Conservation (phyloP, 2,888 invertebrate genomes). For the Acrobasis suavella region DNA sequence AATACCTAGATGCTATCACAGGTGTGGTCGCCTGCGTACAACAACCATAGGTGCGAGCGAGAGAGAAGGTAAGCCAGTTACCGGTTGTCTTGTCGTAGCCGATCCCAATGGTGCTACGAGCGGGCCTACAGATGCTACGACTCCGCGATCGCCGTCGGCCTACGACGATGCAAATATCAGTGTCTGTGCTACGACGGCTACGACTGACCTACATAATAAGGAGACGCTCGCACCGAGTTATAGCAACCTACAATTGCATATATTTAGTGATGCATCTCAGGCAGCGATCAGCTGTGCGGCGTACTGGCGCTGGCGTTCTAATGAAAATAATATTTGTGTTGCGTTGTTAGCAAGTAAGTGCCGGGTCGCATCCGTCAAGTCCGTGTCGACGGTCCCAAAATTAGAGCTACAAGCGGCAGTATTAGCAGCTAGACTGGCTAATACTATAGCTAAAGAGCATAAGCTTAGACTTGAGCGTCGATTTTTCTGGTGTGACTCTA, state of each 20-base stretch:
- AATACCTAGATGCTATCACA: conserved; percentile 14
- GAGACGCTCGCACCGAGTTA: background rate
- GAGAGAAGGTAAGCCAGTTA: too few species aligned
- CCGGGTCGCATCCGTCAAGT: conserved; percentile 4
- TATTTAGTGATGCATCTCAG: conserved; percentile 27
- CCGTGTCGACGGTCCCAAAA: conserved; percentile 11
- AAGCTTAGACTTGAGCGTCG: background rate
- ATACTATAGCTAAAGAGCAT: conserved; percentile 23
- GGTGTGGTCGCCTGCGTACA: background rate
- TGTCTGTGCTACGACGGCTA: background rate
- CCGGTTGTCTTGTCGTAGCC: too few species aligned
- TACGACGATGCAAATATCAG: background rate
- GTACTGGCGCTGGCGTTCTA: conserved; percentile 27
- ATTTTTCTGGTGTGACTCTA: conserved; percentile 27
- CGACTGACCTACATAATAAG: background rate
- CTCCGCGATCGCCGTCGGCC: too few species aligned
- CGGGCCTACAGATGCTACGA: too few species aligned
- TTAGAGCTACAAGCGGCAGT: conserved; percentile 29
- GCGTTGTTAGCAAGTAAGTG: conserved; percentile 16
- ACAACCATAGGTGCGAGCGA: background rate
- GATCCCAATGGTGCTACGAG: background rate
- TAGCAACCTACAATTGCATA: conserved; percentile 27
- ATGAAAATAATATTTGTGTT: background rate
- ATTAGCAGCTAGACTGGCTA: conserved; percentile 8
- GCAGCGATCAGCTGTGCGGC: conserved; percentile 27